Evolutionary conservation across 2,888 invertebrate genomes (phyloP), one percentile per base, ranked within the genome.

Genomic region (Tetragnatha montana): DNA sequence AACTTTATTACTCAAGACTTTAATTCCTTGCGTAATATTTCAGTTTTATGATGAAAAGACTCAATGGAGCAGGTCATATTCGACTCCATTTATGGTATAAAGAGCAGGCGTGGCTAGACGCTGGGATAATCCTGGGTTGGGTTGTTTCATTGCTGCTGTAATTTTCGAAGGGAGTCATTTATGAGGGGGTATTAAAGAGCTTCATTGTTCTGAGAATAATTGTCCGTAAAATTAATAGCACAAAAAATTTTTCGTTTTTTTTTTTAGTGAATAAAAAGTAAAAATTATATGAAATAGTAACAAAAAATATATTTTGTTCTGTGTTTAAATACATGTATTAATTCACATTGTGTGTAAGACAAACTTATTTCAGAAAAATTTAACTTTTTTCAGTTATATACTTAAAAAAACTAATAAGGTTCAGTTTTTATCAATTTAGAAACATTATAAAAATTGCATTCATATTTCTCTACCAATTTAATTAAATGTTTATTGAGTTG

Each of bases 1-100:
- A 86, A 86, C 50, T 86, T 86, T 86, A 86, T 86, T 86, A 80
- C 86, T 80, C 73, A 60, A 73, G 19, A 70, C 80, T 86, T 86
- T 86, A 86, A 86, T 86, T 86, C 80, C 80, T 51, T 49, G 73
- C 86, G 49, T 74, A 86, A 86, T 86, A 86, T 80, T 86, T 86
- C 79, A 80, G 49, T 73, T 80, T 86, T 86, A 86, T 68, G 73
- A 60, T 68, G 19, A 12, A 47, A 71, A 80, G 8, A 35, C 80
- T 73, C 73, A 83, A 75, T 75, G 83, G 83, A 68, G 35, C 60
- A 74, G 74, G 86, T 74, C 35, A 80, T 80, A 86, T 79, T 86
- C 73, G 73, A 80, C 47, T 86, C 22, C 49, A 80, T 86, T 86
- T 86, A 85, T 19, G 75, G n/a, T 21, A 12, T 19, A 60, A 60